Conservation (phyloP, 2,797 vertebrate genomes). For the Myotis vivesi region DNA sequence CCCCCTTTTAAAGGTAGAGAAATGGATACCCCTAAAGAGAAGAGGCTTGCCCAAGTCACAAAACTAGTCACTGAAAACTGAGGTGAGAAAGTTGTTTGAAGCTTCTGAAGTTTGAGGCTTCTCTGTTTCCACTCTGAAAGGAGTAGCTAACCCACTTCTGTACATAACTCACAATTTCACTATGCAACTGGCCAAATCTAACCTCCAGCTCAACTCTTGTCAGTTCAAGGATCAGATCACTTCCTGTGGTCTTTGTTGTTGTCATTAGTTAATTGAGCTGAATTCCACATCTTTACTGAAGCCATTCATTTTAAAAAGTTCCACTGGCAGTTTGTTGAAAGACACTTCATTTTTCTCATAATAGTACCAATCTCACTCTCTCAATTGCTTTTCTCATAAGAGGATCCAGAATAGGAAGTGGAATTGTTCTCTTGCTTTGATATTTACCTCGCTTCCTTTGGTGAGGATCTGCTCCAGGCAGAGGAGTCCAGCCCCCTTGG, state of each 20-base stretch:
- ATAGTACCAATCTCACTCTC: background rate
- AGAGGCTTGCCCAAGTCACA: background rate
- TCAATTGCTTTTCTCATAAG: background rate
- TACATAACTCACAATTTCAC: background rate
- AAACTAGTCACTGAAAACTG: background rate
- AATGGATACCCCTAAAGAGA: background rate
- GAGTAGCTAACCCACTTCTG: background rate
- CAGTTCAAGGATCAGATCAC: background rate
- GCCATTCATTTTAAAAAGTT: slow-evolving; percentile 44
- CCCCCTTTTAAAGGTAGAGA: background rate
- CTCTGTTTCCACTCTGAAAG: background rate
- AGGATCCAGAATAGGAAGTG: background rate
- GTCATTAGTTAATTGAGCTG: slow-evolving; percentile 27
- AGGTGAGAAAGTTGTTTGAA: background rate
- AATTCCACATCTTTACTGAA: slow-evolving; percentile 19
- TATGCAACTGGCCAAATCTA: background rate
- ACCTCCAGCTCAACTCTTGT: background rate
- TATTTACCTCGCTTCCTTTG: background rate
- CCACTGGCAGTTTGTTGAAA: background rate
- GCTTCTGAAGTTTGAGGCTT: background rate
- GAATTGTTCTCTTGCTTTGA: background rate
- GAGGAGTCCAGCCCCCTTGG: background rate
- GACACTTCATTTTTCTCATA: slow-evolving; percentile 15
- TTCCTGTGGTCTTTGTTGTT: background rate
- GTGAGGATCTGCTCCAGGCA: background rate